A percentile compares a stretch with the other conserved stretches of the same genome.
Conservation (phyloP, 2,113 vertebrate species). For the Pipra filicauda region DNA sequence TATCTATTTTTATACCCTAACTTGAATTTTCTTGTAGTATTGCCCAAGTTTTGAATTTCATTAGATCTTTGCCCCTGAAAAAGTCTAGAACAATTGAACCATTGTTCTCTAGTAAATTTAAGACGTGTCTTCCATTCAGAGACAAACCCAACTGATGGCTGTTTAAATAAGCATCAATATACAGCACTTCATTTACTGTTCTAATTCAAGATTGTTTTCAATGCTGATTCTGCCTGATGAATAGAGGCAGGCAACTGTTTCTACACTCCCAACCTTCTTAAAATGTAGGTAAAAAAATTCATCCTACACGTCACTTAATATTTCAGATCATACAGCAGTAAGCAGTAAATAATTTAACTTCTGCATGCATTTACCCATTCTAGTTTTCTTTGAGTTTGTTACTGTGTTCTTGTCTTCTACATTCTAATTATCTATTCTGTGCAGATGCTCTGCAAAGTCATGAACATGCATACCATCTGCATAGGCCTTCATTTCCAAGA, state of each 20-base stretch:
- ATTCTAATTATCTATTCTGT: slow-evolving; percentile 59
- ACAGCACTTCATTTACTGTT: neutral
- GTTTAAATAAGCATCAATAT: neutral
- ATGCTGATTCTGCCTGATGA: neutral
- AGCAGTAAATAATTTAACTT: neutral
- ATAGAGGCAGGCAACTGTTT: neutral
- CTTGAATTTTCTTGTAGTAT: neutral
- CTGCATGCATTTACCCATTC: neutral
- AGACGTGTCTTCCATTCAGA: neutral
- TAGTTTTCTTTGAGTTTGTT: neutral
- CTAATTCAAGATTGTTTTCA: neutral
- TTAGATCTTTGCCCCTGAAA: neutral
- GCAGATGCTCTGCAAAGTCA: slow-evolving; percentile 51
- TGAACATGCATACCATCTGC: slow-evolving; percentile 27
- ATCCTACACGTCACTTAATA: neutral
- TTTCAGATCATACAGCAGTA: neutral
- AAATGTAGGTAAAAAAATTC: neutral
- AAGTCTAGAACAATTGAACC: neutral
- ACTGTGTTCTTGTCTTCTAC: neutral
- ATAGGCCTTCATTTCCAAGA: slow-evolving; percentile 31
- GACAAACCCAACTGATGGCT: neutral
- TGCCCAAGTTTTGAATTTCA: neutral
- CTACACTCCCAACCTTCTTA: neutral
- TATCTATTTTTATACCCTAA: neutral
- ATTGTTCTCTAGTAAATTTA: neutral